Percentiles rank a stretch among this genome's conserved stretches.
These are phyloP conservation scores for Mesoclemmys tuberculata DNA, from an alignment of 2,113 vertebrate species.

Conservation along the genomic window DNA sequence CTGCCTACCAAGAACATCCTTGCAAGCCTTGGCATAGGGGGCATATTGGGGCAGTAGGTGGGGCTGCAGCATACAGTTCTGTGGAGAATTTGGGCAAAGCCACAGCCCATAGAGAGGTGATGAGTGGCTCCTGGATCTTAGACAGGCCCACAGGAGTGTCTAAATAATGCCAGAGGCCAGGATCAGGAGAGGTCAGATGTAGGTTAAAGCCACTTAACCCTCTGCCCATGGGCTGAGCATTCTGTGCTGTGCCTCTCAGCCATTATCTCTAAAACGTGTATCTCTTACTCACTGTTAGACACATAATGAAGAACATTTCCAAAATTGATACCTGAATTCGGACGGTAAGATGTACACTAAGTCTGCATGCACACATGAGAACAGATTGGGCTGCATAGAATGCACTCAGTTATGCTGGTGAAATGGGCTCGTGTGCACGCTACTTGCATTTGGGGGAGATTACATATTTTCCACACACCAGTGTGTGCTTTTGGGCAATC, in stretches of 20 bases:
- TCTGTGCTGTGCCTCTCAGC: background rate
- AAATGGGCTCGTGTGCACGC: background rate
- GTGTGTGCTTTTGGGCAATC: background rate
- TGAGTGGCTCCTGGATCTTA: background rate
- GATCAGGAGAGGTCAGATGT: background rate
- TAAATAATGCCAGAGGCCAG: background rate
- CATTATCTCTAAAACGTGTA: background rate
- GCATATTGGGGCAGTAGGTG: background rate
- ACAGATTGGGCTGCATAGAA: background rate
- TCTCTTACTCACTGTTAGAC: background rate
- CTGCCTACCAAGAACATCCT: background rate
- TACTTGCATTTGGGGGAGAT: fast-evolving
- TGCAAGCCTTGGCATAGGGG: background rate
- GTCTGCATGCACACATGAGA: background rate
- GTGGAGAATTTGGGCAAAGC: background rate
- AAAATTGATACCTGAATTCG: background rate
- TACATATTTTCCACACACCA: background rate
- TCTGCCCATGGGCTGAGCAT: background rate
- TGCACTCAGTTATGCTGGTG: background rate
- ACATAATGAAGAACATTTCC: background rate
- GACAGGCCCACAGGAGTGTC: background rate
- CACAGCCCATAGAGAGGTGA: background rate
- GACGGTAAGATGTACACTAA: background rate
- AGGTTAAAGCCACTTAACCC: background rate
- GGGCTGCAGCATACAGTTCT: background rate